These are phyloP conservation scores for Siderastrea radians DNA, from an alignment of 92 coral and sea anemone species.

Conservation along the genomic window DNA sequence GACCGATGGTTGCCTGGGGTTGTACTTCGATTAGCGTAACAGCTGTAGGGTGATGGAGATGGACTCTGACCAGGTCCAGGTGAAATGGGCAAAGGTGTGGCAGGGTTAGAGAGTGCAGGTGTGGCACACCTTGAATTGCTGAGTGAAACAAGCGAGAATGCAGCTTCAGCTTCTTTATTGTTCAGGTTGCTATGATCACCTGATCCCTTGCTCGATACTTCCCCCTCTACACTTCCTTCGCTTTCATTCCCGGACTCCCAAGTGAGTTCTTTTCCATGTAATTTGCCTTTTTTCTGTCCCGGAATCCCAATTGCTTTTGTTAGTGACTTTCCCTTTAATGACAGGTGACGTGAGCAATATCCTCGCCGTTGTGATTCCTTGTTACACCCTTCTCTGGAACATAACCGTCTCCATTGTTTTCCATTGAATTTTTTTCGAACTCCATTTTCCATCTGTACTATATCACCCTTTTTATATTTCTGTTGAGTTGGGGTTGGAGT, in stretches of 20 bases:
- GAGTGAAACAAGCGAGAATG: conserved; percentile 90
- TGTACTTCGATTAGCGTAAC: conserved; percentile 42
- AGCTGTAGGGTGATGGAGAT: conserved; percentile 79
- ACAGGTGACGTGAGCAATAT: conserved; percentile 95
- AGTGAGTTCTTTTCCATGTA: conserved; percentile 88
- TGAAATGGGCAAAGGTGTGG: conserved; percentile 92
- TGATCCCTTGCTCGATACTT: conserved; percentile 65
- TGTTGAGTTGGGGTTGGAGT: conserved; percentile 94
- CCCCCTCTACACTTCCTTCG: conserved; percentile 98
- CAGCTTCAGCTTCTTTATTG: conserved; percentile 97
- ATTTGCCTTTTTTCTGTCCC: conserved; percentile 90
- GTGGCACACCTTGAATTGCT: conserved; percentile 95
- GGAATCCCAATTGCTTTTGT: conserved; percentile 83
- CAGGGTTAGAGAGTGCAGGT: conserved; percentile 83
- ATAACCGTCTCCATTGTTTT: conserved; percentile 96
- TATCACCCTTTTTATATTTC: conserved; percentile 97
- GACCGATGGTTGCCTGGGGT: conserved; percentile 72
- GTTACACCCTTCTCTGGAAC: conserved; percentile 94
- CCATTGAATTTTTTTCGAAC: conserved; percentile 98
- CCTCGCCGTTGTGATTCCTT: conserved; percentile 98
- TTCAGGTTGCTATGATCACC: conserved; percentile 59
- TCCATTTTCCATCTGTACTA: conserved; percentile 95
- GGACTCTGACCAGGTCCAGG: conserved; percentile 81
- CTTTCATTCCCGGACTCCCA: conserved; percentile 99
- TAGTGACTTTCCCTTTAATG: conserved; percentile 91